Evolutionary conservation across 2,888 invertebrate species (phyloP), one percentile per base, ranked within the genome.

Genomic region (Mongoloraphidia duomilia): DNA sequence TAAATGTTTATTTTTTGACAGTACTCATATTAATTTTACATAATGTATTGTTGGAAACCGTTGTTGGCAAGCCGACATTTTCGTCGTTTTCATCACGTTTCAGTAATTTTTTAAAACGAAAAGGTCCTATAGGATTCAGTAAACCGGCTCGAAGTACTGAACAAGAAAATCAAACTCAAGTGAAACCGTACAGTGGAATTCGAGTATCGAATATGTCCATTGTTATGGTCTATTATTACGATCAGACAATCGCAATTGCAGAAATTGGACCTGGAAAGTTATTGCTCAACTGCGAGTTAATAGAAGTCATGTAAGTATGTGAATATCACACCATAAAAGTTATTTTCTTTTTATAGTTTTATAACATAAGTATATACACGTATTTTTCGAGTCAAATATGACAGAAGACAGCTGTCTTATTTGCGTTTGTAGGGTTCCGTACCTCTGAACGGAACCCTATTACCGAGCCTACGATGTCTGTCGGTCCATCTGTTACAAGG

Each of bases 261-360:
- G 88, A 89, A 64, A 71, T 88, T 50, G 84, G 82, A 5, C 74
- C 76, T 8, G 77, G 77, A 52, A 83, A 84, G 63, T 68, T 82
- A 58, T 70, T 86, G 51, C 72, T 82, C 45, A 80, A 82, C 61
- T 89, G 89, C 64, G 84, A 87, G 65, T 74, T 91, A 58, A 82
- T 90, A 61, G 90, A 91, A 75, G 84, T 87, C 56, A 80, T 82
- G 90, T 91, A 69, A 86, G 89, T 84, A 61, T 37, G 47, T 2
- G 14, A 13, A 41, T 26, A 13, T 17, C 17, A 17, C 17, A 17
- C 17, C 17, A 17, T 17, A 17, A 3, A 26, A 26, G 26, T 26
- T 26, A 26, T 26, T 26, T 26, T 26, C 5, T 26, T 26, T 26
- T 26, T 26, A 3, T 5, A 26, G 26, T 6, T 26, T 26, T 26